A percentile compares a stretch with the other conserved stretches of the same genome.
Conservation (phyloP, 2,888 invertebrate genomes). For the Malthinus flaveolus region DNA sequence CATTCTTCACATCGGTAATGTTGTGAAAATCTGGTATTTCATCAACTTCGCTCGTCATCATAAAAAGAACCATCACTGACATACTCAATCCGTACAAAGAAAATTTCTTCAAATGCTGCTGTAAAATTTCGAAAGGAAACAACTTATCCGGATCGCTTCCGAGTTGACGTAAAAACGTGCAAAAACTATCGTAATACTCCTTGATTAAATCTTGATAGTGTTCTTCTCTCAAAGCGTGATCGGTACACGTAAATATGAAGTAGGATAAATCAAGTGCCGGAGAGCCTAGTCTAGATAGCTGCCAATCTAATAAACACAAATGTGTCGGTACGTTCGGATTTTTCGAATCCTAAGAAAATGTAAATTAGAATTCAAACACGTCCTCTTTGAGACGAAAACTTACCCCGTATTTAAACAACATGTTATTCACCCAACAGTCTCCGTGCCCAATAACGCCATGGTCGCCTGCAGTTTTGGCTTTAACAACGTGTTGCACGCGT, state of each 20-base stretch:
- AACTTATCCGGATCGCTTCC: conserved; percentile 39
- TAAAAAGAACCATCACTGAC: conserved; percentile 36
- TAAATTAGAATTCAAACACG: background rate
- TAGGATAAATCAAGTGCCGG: conserved; percentile 45
- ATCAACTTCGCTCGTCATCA: conserved; percentile 37
- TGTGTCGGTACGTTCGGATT: conserved; percentile 33
- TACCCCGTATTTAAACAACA: conserved; percentile 29
- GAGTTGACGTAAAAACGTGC: conserved; percentile 32
- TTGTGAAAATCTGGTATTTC: conserved; percentile 33
- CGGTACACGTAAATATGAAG: conserved; percentile 41
- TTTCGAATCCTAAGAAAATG: conserved; percentile 19
- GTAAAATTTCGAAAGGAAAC: conserved; percentile 40
- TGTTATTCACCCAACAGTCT: conserved; percentile 35
- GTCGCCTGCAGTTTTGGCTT: conserved; percentile 8
- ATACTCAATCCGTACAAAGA: conserved; percentile 39
- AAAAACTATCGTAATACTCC: conserved; percentile 39
- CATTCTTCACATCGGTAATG: conserved; percentile 9
- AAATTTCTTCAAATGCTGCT: conserved; percentile 40
- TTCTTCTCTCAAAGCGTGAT: conserved; percentile 34
- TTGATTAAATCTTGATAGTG: conserved; percentile 36
- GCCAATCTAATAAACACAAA: conserved; percentile 42
- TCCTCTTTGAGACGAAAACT: background rate
- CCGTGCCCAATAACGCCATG: conserved; percentile 27
- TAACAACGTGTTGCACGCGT: background rate
- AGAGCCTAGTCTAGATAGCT: conserved; percentile 36